phyloP scores from a whole-genome alignment of 1,140 invertebrate genomes.

The Theocolax elegans region DNA sequence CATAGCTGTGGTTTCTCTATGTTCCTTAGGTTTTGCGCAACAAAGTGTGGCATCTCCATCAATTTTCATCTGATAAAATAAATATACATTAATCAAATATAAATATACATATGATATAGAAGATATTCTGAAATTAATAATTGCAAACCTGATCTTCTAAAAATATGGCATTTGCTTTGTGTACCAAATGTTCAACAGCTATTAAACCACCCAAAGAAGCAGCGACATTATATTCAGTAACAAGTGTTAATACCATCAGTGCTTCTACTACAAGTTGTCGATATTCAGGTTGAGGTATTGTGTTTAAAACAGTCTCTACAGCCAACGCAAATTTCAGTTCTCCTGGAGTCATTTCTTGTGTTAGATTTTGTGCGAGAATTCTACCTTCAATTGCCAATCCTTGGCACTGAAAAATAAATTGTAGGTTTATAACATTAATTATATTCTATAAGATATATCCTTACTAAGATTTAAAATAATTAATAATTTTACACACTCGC shows the following conservation, averaged over 20 bases:
- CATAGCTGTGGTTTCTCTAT: slow-evolving; percentile 70
- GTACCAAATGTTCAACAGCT: slow-evolving; percentile 91
- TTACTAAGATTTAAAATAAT: neutral
- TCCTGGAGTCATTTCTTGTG: slow-evolving; percentile 98
- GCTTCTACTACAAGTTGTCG: slow-evolving; percentile 97
- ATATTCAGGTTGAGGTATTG: slow-evolving; percentile 98
- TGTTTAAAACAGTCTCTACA: slow-evolving; percentile 97
- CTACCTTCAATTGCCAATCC: slow-evolving; percentile 90
- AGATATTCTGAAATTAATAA: neutral
- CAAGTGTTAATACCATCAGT: slow-evolving; percentile 92
- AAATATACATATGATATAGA: too few relatives aligned
- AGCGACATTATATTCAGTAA: slow-evolving; percentile 89
- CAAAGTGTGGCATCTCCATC: slow-evolving; percentile 92
- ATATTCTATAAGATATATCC: slow-evolving; percentile 1
- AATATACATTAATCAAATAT: neutral
- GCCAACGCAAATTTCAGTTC: slow-evolving; percentile 98
- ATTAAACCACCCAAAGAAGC: slow-evolving; percentile 84
- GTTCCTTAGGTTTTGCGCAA: slow-evolving; percentile 81
- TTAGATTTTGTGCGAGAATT: slow-evolving; percentile 88
- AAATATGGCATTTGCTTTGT: slow-evolving; percentile 94
- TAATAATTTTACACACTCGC: slow-evolving; percentile 70
- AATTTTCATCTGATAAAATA: slow-evolving; percentile 74
- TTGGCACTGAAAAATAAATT: slow-evolving; percentile 82
- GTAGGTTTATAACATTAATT: too few relatives aligned
- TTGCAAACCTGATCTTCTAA: slow-evolving; percentile 90